Base-by-base conservation (phyloP, 2,888 invertebrate species). In the Oscheius sp. region DNA sequence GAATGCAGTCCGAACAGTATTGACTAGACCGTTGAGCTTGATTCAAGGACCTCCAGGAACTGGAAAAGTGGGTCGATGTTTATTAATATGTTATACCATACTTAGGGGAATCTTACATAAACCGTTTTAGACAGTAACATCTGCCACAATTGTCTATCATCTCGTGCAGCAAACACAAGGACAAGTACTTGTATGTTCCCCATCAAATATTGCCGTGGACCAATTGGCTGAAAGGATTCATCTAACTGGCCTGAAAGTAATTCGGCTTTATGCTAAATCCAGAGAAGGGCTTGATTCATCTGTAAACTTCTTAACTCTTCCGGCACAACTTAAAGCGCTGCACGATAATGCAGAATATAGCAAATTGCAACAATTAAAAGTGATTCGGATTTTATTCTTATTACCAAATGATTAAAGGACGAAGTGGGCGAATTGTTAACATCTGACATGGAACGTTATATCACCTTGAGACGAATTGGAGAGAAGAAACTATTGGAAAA, bases 221-320 rank as follows among this genome's bases (percentile, higher is more conserved):
- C 99, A 99, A 88, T 91, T 99, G 21, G 98, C 99, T 0, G 98
- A 98, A 89, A 99, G 99, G 90, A 98, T 99, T 71, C 98, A 99
- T 89, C 92, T 93, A 81, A 98, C 98, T 6, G 98, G 97, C 61
- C 91, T 99, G 52, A 98, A 96, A 90, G 92, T 79, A 73, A 96
- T 99, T 1, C 92, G 99, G 0, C 92, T 99, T 12, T 98, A 97
- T 90, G 98, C 99, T 41, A 98, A 99, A 89, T 96, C 96, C 0
- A 92, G 99, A 41, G 99, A 99, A 89, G 96, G 97, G 0, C 95
- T 99, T 87, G 98, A 98, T 88, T 97, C 97, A 0, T 95, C 96
- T 0, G 97, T 99, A 0, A 95, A 96, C 56, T 98, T 97, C 89
- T 90, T 99, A 73, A 95, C 99, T 0, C 90, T 99, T 49, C 99